phyloP scores from a whole-genome alignment of 1,140 invertebrate species.

The Eumeta japonica region DNA sequence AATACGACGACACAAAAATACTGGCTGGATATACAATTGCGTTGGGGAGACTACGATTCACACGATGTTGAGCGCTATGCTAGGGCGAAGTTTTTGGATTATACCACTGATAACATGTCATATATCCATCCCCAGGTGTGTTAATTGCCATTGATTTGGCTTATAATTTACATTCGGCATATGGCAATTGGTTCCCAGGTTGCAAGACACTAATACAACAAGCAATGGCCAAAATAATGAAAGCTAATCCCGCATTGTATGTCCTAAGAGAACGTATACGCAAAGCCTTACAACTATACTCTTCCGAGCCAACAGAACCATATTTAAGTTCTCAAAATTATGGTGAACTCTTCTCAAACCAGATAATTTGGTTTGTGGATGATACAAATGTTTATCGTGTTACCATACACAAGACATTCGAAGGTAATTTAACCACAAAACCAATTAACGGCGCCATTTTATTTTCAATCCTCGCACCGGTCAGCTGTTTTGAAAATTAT shows the following conservation, averaged over 20 bases:
- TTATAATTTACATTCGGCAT: conserved; percentile 97
- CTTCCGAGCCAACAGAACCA: conserved; percentile 98
- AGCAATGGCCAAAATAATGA: conserved; percentile 99
- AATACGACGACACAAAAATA: conserved; percentile 99
- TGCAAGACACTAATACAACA: conserved; percentile 98
- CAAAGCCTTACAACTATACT: conserved; percentile 97
- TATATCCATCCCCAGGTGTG: conserved; percentile 98
- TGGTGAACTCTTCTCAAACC: conserved; percentile 98
- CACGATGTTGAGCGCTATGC: conserved; percentile 99
- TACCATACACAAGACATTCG: conserved; percentile 99
- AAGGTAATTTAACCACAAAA: conserved; percentile 99
- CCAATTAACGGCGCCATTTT: conserved; percentile 99
- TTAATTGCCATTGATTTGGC: conserved; percentile 97
- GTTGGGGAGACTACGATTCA: conserved; percentile 99
- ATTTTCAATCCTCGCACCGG: conserved; percentile 99
- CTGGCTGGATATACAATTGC: conserved; percentile 97
- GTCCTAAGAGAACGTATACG: conserved; percentile 96
- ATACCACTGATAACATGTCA: conserved; percentile 99
- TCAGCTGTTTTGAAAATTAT: conserved; percentile 99
- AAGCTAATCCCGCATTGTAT: conserved; percentile 98
- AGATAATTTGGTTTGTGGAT: conserved; percentile 99
- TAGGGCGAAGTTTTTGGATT: conserved; percentile 97
- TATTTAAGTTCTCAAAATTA: conserved; percentile 99
- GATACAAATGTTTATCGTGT: conserved; percentile 99
- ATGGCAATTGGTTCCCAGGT: conserved; percentile 99